Conservation (phyloP, 2,113 vertebrate genomes). For the Pungitius pungitius region DNA sequence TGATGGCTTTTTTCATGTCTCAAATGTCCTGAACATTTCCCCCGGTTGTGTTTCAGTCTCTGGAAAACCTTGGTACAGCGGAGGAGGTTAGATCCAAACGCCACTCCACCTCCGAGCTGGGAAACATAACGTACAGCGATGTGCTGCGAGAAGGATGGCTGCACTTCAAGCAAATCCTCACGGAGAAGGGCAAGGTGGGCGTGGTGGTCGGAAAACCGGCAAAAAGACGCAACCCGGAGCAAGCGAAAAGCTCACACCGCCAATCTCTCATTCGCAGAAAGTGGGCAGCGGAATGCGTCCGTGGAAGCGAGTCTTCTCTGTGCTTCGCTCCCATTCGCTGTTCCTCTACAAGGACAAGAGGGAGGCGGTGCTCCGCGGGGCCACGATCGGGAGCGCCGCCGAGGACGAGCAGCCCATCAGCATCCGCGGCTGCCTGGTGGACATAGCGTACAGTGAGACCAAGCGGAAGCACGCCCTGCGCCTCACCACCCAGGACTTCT, state of each 20-base stretch:
- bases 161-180: conserved; percentile 95
- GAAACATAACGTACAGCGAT: conserved; percentile 87
- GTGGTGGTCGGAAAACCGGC: background rate
- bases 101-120: conserved; percentile 95
- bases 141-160: conserved; percentile 94
- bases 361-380: conserved; percentile 86
- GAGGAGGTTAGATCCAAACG: conserved; percentile 92
- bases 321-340: conserved; percentile 90
- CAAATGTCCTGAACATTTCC: background rate
- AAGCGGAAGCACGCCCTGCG: conserved; percentile 96
- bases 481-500: conserved; percentile 98
- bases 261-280: conserved; percentile 81
- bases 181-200: conserved; percentile 95
- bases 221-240: fast-evolving
- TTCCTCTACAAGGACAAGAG: conserved; percentile 97
- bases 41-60: conserved; percentile 80
- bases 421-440: conserved; percentile 96
- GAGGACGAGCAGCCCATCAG: conserved; percentile 96
- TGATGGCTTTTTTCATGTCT: background rate
- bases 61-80: conserved; percentile 87
- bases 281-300: conserved; percentile 93
- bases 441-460: conserved; percentile 99
- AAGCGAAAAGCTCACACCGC: background rate
- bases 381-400: conserved; percentile 67
- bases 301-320: conserved; percentile 93